Evolutionary conservation across 2,888 invertebrate genomes (phyloP).

Genomic region (Drosophila crucigera): DNA sequence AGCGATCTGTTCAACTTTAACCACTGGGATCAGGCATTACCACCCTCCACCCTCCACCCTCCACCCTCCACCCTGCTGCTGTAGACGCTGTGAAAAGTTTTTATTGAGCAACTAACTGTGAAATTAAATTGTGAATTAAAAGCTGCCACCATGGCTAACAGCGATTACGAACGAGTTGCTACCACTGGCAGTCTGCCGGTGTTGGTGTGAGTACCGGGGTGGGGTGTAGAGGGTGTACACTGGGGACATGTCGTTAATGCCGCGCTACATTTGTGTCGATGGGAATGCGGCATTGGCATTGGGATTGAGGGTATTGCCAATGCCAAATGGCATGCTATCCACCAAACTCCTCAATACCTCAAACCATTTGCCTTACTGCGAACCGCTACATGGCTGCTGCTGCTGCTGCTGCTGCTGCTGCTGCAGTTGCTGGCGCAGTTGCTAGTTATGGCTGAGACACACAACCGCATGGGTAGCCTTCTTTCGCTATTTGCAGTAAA

Average conservation of each 20-base stretch:
- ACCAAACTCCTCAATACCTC: background rate
- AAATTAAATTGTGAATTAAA: slow-evolving; percentile 80
- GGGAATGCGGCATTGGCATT: slow-evolving; percentile 46
- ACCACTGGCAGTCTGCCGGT: slow-evolving; percentile 1
- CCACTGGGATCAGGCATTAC: slow-evolving; percentile 25
- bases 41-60: background rate
- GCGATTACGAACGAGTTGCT: slow-evolving; percentile 51
- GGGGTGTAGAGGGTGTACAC: slow-evolving; percentile 9
- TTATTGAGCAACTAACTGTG: slow-evolving; percentile 75
- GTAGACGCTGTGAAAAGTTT: slow-evolving; percentile 60
- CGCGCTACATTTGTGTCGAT: slow-evolving; percentile 54
- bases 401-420: slow-evolving; percentile 28
- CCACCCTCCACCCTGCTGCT: slow-evolving; percentile 1
- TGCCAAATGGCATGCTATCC: slow-evolving; percentile 47
- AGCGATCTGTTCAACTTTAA: slow-evolving; percentile 36
- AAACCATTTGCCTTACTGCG: slow-evolving; percentile 1
- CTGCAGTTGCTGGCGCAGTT: slow-evolving; percentile 33
- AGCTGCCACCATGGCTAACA: slow-evolving; percentile 68
- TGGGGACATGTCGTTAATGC: slow-evolving; percentile 66
- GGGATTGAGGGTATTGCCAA: slow-evolving; percentile 39
- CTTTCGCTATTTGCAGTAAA: slow-evolving; percentile 79
- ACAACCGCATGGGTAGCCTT: slow-evolving; percentile 39
- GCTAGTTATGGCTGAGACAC: slow-evolving; percentile 65
- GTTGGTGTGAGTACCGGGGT: background rate
- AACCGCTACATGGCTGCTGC: slow-evolving; percentile 12